phyloP scores from a whole-genome alignment of 2,113 vertebrate genomes.

The Aix galericulata region DNA sequence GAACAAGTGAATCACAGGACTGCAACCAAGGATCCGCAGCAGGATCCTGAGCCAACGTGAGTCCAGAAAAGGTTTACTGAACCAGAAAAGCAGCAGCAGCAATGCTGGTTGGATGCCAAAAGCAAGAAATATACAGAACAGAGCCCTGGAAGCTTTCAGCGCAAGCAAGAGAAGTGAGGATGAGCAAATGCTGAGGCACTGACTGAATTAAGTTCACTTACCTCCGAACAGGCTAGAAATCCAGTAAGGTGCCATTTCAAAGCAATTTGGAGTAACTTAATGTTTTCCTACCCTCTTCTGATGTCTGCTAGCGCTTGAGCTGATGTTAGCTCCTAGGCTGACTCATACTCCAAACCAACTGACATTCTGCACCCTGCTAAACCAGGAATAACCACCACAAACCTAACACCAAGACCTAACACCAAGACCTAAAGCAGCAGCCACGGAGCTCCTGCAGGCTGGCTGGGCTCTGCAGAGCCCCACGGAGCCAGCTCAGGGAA shows the following conservation, averaged over 20 bases:
- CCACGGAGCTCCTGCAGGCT: accelerated
- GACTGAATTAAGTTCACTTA: neutral
- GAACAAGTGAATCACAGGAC: conserved; percentile 62
- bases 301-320: neutral
- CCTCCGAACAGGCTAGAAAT: neutral
- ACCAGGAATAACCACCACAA: neutral
- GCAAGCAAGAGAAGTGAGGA: neutral
- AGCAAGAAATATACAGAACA: conserved; percentile 48
- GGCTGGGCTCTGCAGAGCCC: neutral
- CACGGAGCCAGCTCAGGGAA: accelerated
- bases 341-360: neutral
- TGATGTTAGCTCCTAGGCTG: neutral
- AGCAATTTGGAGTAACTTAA: neutral
- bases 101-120: conserved; percentile 46
- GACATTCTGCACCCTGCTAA: neutral
- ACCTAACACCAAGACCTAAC: neutral
- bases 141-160: conserved; percentile 51
- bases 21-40: conserved; percentile 23
- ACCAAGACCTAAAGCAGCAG: neutral
- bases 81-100: conserved; percentile 64
- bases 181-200: conserved; percentile 13
- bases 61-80: conserved; percentile 68
- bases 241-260: neutral
- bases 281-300: neutral
- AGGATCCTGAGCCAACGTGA: conserved; percentile 50